A percentile compares a stretch with the other conserved stretches of the same genome.
Evolutionary conservation across 2,113 vertebrate species (phyloP).

Genomic region (Tetrao urogallus): DNA sequence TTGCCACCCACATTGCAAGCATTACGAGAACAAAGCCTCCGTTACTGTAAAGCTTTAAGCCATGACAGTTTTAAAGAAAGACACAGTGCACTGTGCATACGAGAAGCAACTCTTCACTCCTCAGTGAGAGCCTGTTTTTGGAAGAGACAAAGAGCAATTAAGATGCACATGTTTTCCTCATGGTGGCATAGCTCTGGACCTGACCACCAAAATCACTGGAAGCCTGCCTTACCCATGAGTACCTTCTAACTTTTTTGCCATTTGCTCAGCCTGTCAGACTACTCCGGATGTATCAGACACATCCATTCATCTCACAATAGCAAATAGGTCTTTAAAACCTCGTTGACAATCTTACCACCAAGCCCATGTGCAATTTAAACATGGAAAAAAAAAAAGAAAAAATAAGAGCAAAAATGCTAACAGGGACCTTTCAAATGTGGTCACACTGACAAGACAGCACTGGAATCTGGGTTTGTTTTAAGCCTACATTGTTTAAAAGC

Average conservation of each 20-base stretch:
- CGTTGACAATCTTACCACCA: slow-evolving; percentile 37
- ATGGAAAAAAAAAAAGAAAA: not conserved
- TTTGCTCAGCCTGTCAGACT: not conserved
- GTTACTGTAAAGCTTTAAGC: slow-evolving; percentile 35
- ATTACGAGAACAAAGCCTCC: slow-evolving; percentile 49
- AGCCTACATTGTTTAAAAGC: slow-evolving; percentile 59
- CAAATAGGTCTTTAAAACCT: slow-evolving; percentile 25
- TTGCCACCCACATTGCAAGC: slow-evolving; percentile 59
- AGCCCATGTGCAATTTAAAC: slow-evolving; percentile 14
- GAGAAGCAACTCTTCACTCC: not conserved
- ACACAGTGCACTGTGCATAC: not conserved
- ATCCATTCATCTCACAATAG: not conserved
- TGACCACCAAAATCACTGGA: not conserved
- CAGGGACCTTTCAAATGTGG: slow-evolving; percentile 16
- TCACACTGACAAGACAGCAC: slow-evolving; percentile 36
- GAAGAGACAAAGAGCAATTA: not conserved
- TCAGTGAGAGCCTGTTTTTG: not conserved
- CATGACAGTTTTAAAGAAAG: not conserved
- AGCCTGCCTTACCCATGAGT: not conserved
- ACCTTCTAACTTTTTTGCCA: not conserved
- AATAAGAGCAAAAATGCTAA: not conserved
- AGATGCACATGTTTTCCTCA: not conserved
- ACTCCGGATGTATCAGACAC: not conserved
- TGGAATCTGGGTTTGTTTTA: slow-evolving; percentile 58
- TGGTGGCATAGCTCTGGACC: not conserved